A percentile compares a stretch with the other conserved stretches of the same genome.
These are phyloP conservation scores for Antedon mediterranea DNA, from an alignment of 53 echinoderm and acorn worm genomes.

Conservation along the genomic window DNA sequence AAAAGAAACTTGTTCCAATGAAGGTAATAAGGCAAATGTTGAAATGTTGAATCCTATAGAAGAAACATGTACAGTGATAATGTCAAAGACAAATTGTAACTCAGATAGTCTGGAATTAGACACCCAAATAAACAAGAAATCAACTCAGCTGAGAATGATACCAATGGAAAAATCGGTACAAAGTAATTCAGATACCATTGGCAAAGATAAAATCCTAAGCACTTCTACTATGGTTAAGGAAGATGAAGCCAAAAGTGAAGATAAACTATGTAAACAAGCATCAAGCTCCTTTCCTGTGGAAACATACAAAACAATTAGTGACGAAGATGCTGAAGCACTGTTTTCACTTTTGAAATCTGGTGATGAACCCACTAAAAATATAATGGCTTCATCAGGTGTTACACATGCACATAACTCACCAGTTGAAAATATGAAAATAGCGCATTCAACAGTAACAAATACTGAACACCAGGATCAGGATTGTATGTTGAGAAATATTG, in stretches of 20 bases:
- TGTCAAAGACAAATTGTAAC: not conserved
- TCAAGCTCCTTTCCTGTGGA: not conserved
- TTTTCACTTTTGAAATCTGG: not conserved
- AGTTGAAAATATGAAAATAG: not conserved
- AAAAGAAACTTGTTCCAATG: not conserved
- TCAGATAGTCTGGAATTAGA: not conserved
- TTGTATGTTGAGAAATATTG: not conserved
- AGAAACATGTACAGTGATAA: too few relatives aligned
- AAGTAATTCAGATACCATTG: too few relatives aligned
- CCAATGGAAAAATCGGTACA: too few relatives aligned
- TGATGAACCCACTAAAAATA: not conserved
- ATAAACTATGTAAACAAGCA: not conserved
- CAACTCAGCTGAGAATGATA: not conserved
- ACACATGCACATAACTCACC: not conserved
- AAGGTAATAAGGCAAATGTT: not conserved
- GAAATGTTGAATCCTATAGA: too few relatives aligned
- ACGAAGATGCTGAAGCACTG: not conserved
- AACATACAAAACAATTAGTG: not conserved
- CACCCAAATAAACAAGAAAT: not conserved
- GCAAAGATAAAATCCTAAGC: too few relatives aligned
- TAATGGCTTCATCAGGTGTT: not conserved
- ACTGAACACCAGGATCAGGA: not conserved
- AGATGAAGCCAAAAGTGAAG: not conserved
- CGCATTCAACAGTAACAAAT: not conserved
- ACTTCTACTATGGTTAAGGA: not conserved